These are phyloP conservation scores for Rhinolophus sinicus DNA, from an alignment of 2,113 vertebrate genomes.

Conservation along the genomic window DNA sequence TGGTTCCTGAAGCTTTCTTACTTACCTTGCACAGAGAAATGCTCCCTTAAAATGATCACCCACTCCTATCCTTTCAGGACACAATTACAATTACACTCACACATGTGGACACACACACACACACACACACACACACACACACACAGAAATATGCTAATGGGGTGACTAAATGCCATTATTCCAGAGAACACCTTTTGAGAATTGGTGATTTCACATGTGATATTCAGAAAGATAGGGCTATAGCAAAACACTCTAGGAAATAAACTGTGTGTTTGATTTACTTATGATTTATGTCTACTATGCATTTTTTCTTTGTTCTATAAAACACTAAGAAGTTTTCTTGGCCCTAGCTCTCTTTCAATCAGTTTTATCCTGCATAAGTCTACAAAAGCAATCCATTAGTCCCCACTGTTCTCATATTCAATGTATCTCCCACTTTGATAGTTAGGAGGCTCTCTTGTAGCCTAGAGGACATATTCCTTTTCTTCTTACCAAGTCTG, in stretches of 20 bases:
- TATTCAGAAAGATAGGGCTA: neutral
- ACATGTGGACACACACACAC: neutral
- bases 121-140: neutral
- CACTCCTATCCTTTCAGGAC: neutral
- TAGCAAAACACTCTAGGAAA: neutral
- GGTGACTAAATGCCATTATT: neutral
- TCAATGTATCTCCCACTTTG: neutral
- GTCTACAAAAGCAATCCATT: neutral
- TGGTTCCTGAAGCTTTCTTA: neutral
- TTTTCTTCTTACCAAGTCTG: neutral
- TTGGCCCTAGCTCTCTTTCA: neutral
- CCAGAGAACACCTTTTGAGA: neutral
- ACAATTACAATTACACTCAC: neutral
- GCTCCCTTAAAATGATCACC: neutral
- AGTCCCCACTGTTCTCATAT: neutral
- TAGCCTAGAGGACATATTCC: neutral
- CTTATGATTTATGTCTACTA: neutral
- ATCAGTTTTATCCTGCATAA: neutral
- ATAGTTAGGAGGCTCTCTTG: neutral
- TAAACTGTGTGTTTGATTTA: neutral
- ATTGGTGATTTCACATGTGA: neutral
- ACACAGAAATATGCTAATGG: neutral
- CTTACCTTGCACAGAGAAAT: neutral
- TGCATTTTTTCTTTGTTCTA: neutral
- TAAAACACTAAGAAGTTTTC: neutral